Evolutionary conservation across 2,888 invertebrate species (phyloP).

Genomic region (Erannis defoliaria): DNA sequence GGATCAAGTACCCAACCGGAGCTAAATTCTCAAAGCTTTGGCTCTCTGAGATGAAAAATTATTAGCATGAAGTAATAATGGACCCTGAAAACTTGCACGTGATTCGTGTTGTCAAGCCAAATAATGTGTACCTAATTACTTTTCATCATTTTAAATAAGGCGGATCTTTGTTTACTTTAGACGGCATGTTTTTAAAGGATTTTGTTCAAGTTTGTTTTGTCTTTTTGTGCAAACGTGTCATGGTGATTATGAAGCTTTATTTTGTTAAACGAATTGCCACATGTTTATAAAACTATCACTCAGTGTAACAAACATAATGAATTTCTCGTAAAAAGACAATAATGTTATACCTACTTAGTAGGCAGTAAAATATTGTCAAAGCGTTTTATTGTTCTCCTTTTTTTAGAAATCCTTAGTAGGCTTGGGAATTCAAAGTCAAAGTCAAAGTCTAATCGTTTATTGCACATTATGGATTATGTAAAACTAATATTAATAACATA

Average conservation of each 20-base stretch:
- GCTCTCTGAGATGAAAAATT: too few species aligned
- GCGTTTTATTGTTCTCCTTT: not conserved
- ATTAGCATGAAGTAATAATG: too few species aligned
- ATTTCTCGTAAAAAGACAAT: slow-evolving; percentile 1
- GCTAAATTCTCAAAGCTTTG: too few species aligned
- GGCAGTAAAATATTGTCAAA: slow-evolving; percentile 3
- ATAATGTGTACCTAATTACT: slow-evolving; percentile 25
- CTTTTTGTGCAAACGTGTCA: slow-evolving; percentile 19
- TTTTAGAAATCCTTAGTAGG: not conserved
- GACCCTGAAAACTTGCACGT: slow-evolving; percentile 26
- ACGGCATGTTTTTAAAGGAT: slow-evolving; percentile 25
- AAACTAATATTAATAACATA: too few species aligned
- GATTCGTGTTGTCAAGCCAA: slow-evolving; percentile 30
- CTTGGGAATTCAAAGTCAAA: too few species aligned
- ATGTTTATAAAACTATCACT: slow-evolving; percentile 40
- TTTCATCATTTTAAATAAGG: slow-evolving; percentile 31
- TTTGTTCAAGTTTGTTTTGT: slow-evolving; percentile 20
- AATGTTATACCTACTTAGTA: not conserved
- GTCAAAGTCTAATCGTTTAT: too few species aligned
- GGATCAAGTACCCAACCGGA: too few species aligned
- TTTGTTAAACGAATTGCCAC: slow-evolving; percentile 23
- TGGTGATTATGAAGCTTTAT: slow-evolving; percentile 23
- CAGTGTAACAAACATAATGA: slow-evolving; percentile 9
- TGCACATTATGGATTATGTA: too few species aligned
- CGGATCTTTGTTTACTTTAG: slow-evolving; percentile 28